Evolutionary conservation across 1,140 invertebrate genomes (phyloP), one percentile per base, ranked within the genome.

Genomic region (Procambarus clarkii): DNA sequence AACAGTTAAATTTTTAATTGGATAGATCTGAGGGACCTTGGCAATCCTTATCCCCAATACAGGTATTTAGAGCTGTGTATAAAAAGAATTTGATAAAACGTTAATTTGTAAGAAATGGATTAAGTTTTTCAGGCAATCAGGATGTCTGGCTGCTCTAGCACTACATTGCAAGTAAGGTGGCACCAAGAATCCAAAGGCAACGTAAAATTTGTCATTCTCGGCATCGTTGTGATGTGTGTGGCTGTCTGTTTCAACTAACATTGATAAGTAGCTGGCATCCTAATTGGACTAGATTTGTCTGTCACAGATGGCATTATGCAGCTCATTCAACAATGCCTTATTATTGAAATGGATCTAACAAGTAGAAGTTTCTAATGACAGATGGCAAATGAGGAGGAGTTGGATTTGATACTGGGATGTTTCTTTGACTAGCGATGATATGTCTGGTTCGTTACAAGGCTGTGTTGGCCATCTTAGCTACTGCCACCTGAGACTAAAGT

Each of bases 401-500:
- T 81, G 50, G 54, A 81, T 50, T 50, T 54, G 54, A 58, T 50
- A 24, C 46, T 81, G 79, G 79, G 79, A 81, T 54, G 48, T 81
- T 81, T 64, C 13, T 64, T 64, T 81, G 79, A 34, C n/a, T 81
- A 58, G 79, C 78, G 64, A 69, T 69, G 78, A 48, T 48, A 80
- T 45, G 78, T 80, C 78, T 81, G 79, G 79, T 50, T 48, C 79
- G 24, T 54, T 81, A 11, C 79, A 81, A 3, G 54, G 79, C 48
- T 58, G 34, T 45, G 13, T 24, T 81, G n/a, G 79, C 79, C 79
- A 58, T 81, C 48, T 58, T 24, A 86, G 85, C 85, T 71, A 34
- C 77, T 91, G 81, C 88, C 82, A 69, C 88, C 82, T 77, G 88
- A 85, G 81, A 91, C 74, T 91, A 91, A 91, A 91, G 88, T 91